phyloP scores from a whole-genome alignment of 2,888 invertebrate species.

The Melieria picta region DNA sequence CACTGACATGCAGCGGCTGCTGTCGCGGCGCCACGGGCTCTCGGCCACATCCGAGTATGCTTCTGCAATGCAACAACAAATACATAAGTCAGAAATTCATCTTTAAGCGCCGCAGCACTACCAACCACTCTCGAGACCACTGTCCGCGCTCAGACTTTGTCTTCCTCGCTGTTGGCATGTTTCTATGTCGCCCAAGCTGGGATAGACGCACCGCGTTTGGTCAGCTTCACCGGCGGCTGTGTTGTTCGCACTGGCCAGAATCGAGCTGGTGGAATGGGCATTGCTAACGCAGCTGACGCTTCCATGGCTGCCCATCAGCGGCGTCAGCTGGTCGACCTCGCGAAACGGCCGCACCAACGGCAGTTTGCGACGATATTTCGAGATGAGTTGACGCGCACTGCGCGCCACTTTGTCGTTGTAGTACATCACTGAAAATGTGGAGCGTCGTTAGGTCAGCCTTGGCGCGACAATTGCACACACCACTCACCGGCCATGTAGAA shows the following conservation, averaged over 20 bases:
- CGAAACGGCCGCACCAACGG: conserved; percentile 67
- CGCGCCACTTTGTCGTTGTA: conserved; percentile 72
- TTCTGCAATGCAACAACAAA: background rate
- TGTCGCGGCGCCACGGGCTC: conserved; percentile 38
- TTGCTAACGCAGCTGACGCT: conserved; percentile 15
- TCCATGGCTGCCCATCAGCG: conserved; percentile 52
- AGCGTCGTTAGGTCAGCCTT: background rate
- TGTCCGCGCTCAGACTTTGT: background rate
- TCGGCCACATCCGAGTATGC: conserved; percentile 31
- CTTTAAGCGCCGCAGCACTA: background rate
- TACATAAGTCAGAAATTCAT: too few species aligned
- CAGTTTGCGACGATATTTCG: conserved; percentile 39
- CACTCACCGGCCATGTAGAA: conserved; percentile 71
- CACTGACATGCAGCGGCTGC: conserved; percentile 43
- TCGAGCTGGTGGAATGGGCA: conserved; percentile 19
- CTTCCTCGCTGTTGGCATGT: conserved; percentile 2
- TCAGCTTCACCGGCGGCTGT: too few species aligned
- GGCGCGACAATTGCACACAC: background rate
- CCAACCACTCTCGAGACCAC: background rate
- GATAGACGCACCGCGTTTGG: background rate
- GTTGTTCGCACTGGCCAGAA: too few species aligned
- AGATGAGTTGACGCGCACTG: conserved; percentile 58
- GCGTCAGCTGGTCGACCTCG: conserved; percentile 65
- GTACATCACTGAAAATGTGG: conserved; percentile 71
- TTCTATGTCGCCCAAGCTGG: conserved; percentile 3